A percentile compares a stretch with the other conserved stretches of the same genome.
Evolutionary conservation across 2,888 invertebrate species (phyloP).

Genomic region (Creontiades dilutus): DNA sequence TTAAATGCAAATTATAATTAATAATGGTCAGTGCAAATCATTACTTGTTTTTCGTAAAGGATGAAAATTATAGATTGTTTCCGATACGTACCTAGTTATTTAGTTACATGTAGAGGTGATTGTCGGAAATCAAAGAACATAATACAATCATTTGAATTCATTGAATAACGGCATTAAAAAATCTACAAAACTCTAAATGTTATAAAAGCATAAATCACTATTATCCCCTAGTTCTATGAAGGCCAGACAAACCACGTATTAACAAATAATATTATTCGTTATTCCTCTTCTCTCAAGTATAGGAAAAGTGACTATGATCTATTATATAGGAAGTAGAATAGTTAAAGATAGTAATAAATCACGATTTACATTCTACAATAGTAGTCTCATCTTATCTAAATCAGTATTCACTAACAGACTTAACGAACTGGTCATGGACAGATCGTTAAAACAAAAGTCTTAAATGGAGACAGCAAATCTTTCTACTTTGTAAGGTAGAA

Average conservation of each 20-base stretch:
- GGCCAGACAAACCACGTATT: slow-evolving; percentile 60
- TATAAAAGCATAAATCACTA: slow-evolving; percentile 66
- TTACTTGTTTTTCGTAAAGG: not conserved
- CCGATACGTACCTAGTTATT: slow-evolving; percentile 1
- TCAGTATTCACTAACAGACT: slow-evolving; percentile 54
- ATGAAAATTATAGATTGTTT: slow-evolving; percentile 14
- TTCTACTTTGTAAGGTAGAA: slow-evolving; percentile 63
- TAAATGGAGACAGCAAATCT: slow-evolving; percentile 17
- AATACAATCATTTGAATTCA: slow-evolving; percentile 13
- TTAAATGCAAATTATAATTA: slow-evolving; percentile 34
- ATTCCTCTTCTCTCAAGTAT: slow-evolving; percentile 23
- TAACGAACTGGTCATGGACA: slow-evolving; percentile 11
- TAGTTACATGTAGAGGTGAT: slow-evolving; percentile 35
- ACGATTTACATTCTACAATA: slow-evolving; percentile 48
- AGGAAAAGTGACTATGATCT: slow-evolving; percentile 58
- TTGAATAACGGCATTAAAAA: slow-evolving; percentile 47
- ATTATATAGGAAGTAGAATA: slow-evolving; percentile 51
- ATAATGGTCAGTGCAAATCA: slow-evolving; percentile 39
- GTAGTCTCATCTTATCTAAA: slow-evolving; percentile 28
- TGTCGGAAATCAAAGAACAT: slow-evolving; percentile 13
- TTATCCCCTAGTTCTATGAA: slow-evolving; percentile 50
- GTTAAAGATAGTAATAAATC: slow-evolving; percentile 68
- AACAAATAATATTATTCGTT: slow-evolving; percentile 44
- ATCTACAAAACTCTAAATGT: slow-evolving; percentile 61
- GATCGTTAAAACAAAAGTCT: slow-evolving; percentile 30